These are phyloP conservation scores for Automeris io DNA, from an alignment of 2,888 invertebrate species.

Conservation along the genomic window DNA sequence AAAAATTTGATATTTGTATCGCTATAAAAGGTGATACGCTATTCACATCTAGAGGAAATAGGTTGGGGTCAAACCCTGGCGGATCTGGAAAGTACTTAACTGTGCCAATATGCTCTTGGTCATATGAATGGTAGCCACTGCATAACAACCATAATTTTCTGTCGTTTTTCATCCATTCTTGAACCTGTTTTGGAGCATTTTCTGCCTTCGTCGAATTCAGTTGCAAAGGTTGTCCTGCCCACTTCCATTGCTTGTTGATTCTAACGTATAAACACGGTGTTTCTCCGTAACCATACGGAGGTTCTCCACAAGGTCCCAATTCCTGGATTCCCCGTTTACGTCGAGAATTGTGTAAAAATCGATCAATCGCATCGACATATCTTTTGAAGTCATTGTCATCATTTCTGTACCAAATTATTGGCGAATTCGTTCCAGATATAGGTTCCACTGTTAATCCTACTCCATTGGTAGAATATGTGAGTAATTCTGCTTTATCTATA, in stretches of 20 bases:
- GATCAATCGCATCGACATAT: conserved; percentile 46
- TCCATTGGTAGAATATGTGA: conserved; percentile 37
- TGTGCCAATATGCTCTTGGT: conserved; percentile 52
- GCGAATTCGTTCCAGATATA: conserved; percentile 32
- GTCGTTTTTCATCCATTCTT: conserved; percentile 36
- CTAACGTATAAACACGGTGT: conserved; percentile 55
- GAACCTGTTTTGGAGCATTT: conserved; percentile 37
- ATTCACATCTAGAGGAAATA: conserved; percentile 37
- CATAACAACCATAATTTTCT: conserved; percentile 53
- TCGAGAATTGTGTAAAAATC: conserved; percentile 29
- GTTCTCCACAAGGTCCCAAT: conserved; percentile 51
- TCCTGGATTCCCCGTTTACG: conserved; percentile 27
- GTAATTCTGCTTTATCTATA: conserved; percentile 23
- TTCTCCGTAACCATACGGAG: conserved; percentile 57
- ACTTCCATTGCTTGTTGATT: conserved; percentile 50
- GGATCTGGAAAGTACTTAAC: conserved; percentile 59
- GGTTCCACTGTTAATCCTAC: conserved; percentile 57
- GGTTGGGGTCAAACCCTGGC: conserved; percentile 49
- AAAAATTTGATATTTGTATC: conserved; percentile 52
- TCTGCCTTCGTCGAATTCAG: conserved; percentile 26
- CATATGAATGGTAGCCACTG: conserved; percentile 47
- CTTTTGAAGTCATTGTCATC: conserved; percentile 37
- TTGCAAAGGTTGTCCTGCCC: conserved; percentile 47
- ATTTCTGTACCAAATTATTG: conserved; percentile 53
- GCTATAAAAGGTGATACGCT: conserved; percentile 44